Conservation (phyloP, 2,888 invertebrate species). For the Acanthosepion lycidas region DNA sequence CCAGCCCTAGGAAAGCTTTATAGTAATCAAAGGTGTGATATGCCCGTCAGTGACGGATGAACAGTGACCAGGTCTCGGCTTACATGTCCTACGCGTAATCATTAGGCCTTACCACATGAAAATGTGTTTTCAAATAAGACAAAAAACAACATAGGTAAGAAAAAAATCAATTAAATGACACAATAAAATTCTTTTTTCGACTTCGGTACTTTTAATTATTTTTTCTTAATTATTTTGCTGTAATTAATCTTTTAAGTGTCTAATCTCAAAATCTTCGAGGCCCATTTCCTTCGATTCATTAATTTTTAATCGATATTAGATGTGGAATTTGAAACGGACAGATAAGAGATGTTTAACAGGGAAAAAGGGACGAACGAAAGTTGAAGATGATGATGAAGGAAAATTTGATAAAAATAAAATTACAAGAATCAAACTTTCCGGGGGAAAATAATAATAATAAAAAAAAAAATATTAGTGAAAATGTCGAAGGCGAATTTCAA, state of each 20-base stretch:
- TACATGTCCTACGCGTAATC: neutral
- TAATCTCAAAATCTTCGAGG: neutral
- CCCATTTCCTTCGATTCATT: neutral
- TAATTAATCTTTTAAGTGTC: neutral
- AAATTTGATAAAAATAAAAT: neutral
- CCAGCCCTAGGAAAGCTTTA: too few species aligned
- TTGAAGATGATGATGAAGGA: neutral
- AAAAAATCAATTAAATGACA: neutral
- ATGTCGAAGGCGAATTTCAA: too few species aligned
- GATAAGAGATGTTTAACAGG: neutral
- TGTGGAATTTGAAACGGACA: neutral
- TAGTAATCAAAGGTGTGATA: too few species aligned
- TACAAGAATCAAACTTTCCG: too few species aligned
- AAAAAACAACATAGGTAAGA: neutral
- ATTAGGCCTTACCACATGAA: neutral
- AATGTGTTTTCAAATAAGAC: neutral
- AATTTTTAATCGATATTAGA: conserved; percentile 12
- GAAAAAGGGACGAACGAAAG: neutral
- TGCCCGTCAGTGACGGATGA: too few species aligned
- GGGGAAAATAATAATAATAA: too few species aligned
- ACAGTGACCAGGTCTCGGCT: too few species aligned
- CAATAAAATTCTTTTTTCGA: neutral
- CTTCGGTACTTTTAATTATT: neutral
- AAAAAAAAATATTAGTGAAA: too few species aligned
- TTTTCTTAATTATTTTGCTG: neutral